Conservation (phyloP, 2,888 invertebrate species). For the Drosophila borealis region DNA sequence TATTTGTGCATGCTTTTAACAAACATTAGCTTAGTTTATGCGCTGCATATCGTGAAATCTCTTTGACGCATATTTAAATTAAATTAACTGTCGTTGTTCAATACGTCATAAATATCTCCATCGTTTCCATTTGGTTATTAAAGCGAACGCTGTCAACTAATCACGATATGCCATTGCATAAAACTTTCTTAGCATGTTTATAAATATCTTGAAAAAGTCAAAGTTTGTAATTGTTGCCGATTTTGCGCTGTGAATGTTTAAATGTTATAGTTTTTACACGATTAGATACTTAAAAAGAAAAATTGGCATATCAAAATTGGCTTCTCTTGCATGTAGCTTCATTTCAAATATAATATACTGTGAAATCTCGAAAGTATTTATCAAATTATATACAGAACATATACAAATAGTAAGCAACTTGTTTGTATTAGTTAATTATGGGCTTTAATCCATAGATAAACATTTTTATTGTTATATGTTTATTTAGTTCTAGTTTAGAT, state of each 20-base stretch:
- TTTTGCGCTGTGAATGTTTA: conserved; percentile 45
- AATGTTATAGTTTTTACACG: conserved; percentile 19
- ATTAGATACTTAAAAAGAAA: conserved; percentile 13
- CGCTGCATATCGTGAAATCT: conserved; percentile 28
- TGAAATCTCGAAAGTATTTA: conserved; percentile 44
- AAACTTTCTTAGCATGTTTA: conserved; percentile 39
- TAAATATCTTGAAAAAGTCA: conserved; percentile 10
- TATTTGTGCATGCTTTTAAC: conserved; percentile 35
- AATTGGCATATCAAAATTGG: conserved; percentile 8
- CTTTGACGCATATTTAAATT: not conserved
- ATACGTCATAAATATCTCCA: conserved; percentile 1
- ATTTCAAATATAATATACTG: conserved; percentile 14
- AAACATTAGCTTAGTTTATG: conserved; percentile 15
- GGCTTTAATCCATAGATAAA: not conserved
- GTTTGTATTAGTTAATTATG: conserved; percentile 10
- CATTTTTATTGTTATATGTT: conserved; percentile 18
- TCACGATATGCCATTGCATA: conserved; percentile 22
- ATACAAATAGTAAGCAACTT: conserved; percentile 1
- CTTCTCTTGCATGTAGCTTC: conserved; percentile 34
- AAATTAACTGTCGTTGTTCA: not conserved
- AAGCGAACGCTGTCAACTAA: conserved; percentile 1
- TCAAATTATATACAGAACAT: conserved; percentile 15
- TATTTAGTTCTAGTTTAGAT: conserved; percentile 19
- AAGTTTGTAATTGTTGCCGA: conserved; percentile 25
- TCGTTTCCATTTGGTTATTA: not conserved